These are phyloP conservation scores for Ichneumoninae sp. DNA, from an alignment of 2,888 invertebrate genomes.

Conservation along the genomic window DNA sequence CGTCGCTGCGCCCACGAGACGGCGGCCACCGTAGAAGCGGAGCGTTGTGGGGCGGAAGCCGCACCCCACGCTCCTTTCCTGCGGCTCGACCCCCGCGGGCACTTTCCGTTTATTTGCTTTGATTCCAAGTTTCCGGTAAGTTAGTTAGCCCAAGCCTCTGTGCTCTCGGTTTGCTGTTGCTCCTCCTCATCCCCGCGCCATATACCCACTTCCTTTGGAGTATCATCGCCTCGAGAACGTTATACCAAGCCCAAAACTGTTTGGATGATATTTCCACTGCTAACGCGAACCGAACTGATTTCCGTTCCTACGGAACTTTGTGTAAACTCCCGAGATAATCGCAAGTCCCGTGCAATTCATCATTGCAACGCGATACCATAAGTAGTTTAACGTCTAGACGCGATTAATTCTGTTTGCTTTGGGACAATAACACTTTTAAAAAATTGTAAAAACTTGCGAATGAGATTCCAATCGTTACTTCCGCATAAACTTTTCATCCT, in stretches of 20 bases:
- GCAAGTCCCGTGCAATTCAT: constrained; percentile 16
- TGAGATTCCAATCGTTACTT: too few species aligned
- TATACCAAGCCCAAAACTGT: constrained; percentile 25
- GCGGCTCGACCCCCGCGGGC: constrained; percentile 79
- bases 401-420: background rate
- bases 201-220: constrained; percentile 7
- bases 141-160: constrained; percentile 78
- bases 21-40: constrained; percentile 39
- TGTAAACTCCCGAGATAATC: constrained; percentile 31
- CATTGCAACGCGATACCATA: background rate
- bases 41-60: constrained; percentile 49
- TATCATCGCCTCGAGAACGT: constrained; percentile 46
- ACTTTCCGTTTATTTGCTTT: constrained; percentile 83
- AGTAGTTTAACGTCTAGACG: background rate
- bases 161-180: constrained; percentile 53
- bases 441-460: too few species aligned
- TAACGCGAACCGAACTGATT: constrained; percentile 34
- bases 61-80: constrained; percentile 24
- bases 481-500: too few species aligned
- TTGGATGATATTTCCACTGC: constrained; percentile 38
- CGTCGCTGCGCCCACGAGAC: constrained; percentile 54
- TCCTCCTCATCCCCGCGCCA: constrained; percentile 8
- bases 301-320: background rate
- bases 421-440: background rate
- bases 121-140: constrained; percentile 83